phyloP scores from a whole-genome alignment of 2,888 invertebrate genomes.

The Drosophila borealis region DNA sequence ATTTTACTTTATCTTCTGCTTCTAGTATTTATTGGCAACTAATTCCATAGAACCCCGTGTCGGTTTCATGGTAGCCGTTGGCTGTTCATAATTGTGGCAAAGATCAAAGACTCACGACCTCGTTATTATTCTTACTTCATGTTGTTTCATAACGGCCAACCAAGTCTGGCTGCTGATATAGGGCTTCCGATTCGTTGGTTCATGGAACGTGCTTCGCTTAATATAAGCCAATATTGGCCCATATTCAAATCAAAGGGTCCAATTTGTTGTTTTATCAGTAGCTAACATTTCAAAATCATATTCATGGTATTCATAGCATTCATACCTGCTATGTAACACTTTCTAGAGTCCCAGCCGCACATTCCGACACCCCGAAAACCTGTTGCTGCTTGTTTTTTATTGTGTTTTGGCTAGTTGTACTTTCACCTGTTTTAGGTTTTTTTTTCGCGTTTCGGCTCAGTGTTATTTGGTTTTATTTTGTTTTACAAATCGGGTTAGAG shows the following conservation, averaged over 20 bases:
- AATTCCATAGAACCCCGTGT: slow-evolving; percentile 9
- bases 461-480: slow-evolving; percentile 58
- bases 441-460: slow-evolving; percentile 52
- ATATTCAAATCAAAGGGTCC: slow-evolving; percentile 32
- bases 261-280: slow-evolving; percentile 14
- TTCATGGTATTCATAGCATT: slow-evolving; percentile 24
- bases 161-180: slow-evolving; percentile 5
- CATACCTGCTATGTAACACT: slow-evolving; percentile 61
- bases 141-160: slow-evolving; percentile 33
- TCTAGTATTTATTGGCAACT: background rate
- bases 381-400: slow-evolving; percentile 32
- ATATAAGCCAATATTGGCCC: slow-evolving; percentile 29
- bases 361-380: slow-evolving; percentile 62
- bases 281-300: slow-evolving; percentile 44
- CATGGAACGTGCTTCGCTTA: slow-evolving; percentile 12
- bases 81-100: slow-evolving; percentile 22
- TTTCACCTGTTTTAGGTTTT: slow-evolving; percentile 64
- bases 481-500: slow-evolving; percentile 69
- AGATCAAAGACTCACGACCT: slow-evolving; percentile 34
- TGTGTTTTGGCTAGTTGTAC: slow-evolving; percentile 60
- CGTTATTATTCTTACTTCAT: slow-evolving; percentile 36
- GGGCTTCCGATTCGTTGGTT: slow-evolving; percentile 5
- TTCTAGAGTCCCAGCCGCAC: slow-evolving; percentile 57
- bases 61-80: slow-evolving; percentile 16
- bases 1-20: slow-evolving; percentile 1